phyloP scores from a whole-genome alignment of 2,797 vertebrate species.

The Diglossa cyanea region DNA sequence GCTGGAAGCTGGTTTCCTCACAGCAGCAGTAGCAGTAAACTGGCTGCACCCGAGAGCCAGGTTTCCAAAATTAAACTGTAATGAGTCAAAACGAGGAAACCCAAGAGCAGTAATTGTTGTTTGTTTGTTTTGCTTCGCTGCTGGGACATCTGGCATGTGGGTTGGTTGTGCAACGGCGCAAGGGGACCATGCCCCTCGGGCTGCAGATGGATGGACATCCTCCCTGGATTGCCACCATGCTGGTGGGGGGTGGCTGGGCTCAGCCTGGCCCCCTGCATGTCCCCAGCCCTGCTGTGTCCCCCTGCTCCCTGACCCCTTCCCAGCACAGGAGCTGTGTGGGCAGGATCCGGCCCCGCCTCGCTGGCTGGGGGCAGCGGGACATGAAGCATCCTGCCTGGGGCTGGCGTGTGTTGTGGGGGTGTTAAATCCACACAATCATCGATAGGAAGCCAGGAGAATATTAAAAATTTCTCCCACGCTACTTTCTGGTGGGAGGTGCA shows the following conservation, averaged over 20 bases:
- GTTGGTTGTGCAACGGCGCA: not conserved
- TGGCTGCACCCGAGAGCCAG: not conserved
- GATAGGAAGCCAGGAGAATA: slow-evolving; percentile 43
- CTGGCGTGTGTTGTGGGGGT: not conserved
- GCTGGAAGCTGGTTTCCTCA: not conserved
- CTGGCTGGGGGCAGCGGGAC: not conserved
- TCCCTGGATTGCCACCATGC: not conserved
- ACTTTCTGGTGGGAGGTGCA: not conserved
- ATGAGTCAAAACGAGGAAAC: slow-evolving; percentile 49
- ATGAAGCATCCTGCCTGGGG: not conserved
- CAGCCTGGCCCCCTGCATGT: not conserved
- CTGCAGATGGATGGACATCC: not conserved
- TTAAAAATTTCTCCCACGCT: slow-evolving; percentile 49
- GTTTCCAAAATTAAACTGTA: slow-evolving; percentile 61
- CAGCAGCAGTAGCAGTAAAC: not conserved
- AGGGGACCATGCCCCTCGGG: not conserved
- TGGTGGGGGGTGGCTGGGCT: not conserved
- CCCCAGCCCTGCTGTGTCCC: fast-evolving
- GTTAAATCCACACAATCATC: slow-evolving; percentile 1
- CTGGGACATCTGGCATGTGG: slow-evolving; percentile 51
- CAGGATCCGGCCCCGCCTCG: not conserved
- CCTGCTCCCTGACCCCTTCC: not conserved
- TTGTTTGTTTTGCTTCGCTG: slow-evolving; percentile 42
- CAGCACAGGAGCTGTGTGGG: not conserved
- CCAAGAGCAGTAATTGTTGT: slow-evolving; percentile 56